Percentiles rank a stretch among this genome's conserved stretches.
Evolutionary conservation across 1,140 invertebrate species (phyloP).

Genomic region (Heliconius hermathena): DNA sequence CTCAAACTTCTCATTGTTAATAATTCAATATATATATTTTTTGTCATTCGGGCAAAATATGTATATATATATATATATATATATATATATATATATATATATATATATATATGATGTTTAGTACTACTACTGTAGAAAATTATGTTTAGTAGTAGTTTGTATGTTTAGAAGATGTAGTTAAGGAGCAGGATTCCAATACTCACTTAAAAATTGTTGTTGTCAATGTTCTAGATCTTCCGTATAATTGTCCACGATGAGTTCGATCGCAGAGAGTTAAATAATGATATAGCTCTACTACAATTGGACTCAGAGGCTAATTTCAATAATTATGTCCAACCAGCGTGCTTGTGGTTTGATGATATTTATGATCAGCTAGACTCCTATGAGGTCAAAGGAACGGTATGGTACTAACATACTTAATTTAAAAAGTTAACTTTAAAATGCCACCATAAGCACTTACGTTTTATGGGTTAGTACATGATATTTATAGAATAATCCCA

Average conservation of each 20-base stretch:
- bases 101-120: too few species aligned
- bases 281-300: conserved; percentile 50
- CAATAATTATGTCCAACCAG: conserved; percentile 30
- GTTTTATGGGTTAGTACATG: background rate
- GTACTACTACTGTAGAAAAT: too few species aligned
- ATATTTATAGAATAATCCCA: too few species aligned
- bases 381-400: background rate
- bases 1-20: too few species aligned
- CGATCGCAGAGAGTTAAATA: background rate
- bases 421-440: background rate
- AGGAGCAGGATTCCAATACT: background rate
- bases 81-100: too few species aligned
- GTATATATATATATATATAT: too few species aligned
- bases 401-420: background rate
- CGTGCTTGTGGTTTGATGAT: conserved; percentile 11
- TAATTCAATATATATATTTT: too few species aligned
- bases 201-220: too few species aligned
- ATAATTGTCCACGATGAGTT: conserved; percentile 19
- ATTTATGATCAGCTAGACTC: conserved; percentile 8
- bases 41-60: too few species aligned
- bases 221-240: background rate
- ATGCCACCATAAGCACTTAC: too few species aligned
- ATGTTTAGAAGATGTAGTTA: too few species aligned
- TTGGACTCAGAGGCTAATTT: conserved; percentile 48
- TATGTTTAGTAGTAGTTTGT: too few species aligned